Evolutionary conservation across 2,888 invertebrate genomes (phyloP), one percentile per base, ranked within the genome.

Genomic region (Nasonovia ribisnigri): DNA sequence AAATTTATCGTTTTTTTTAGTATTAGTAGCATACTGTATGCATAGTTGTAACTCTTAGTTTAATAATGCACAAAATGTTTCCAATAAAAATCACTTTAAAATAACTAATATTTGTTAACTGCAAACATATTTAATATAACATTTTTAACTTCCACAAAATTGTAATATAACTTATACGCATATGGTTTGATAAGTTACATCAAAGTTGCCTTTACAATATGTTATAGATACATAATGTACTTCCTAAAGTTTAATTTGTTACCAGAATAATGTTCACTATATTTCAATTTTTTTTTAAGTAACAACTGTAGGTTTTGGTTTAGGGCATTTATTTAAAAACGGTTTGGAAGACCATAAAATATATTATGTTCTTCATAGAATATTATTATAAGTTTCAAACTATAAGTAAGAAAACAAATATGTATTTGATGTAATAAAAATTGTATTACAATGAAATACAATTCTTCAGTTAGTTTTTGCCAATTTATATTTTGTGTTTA

Each of bases 351-450:
- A n/a, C 36, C 6, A 36, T 67, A 67, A 67, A 67, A n/a, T n/a
- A n/a, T n/a, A n/a, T n/a, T 67, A 1, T 67, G 16, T 67, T 67
- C 16, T 67, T 36, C n/a, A 67, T 67, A n/a, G 1, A n/a, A 67
- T 67, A 67, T 67, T 67, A 67, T 67, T 67, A n/a, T 67, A 67
- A 67, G n/a, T 67, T 67, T 67, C n/a, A 67, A 67, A n/a, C n/a
- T 67, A 46, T 46, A 46, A 11, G 46, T 16, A n/a, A 36, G 36
- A 67, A 67, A 36, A 36, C 67, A 67, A 67, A 67, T n/a, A 67
- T 67, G 67, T 67, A 16, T 67, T 67, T 36, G n/a, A 16, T 36
- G 36, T 36, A 67, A 67, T 67, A 67, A 5, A 67, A n/a, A 67
- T 67, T n/a, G 13, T 16, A 67, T 67, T 67, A 36, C 67, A 36